Evolutionary conservation across 2,888 invertebrate genomes (phyloP), one percentile per base, ranked within the genome.

Genomic region (Operophtera brumata): DNA sequence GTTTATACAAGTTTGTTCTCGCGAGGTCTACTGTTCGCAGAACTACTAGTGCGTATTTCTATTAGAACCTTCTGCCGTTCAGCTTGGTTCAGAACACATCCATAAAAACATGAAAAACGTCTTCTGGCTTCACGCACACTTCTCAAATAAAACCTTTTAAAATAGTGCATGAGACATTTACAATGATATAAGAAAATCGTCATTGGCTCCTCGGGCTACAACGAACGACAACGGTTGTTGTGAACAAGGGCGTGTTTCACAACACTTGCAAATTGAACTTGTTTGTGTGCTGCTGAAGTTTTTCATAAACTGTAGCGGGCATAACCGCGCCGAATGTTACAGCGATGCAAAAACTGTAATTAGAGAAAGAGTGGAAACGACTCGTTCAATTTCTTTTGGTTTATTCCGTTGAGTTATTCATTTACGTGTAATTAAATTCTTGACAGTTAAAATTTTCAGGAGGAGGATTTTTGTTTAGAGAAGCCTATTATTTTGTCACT

Each of bases 251-350:
- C 62, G 70, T 71, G 73, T 77, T 76, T 67, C 72, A 70, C 70
- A 75, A 72, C 72, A 72, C 67, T 69, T 69, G 71, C 72, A 78
- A 80, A 79, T 77, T 73, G 70, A 80, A 77, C 78, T 78, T 76
- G 74, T 83, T 81, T 77, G 81, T 78, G 81, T 80, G 81, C 78
- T 74, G 73, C 71, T 71, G 73, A 78, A 79, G 81, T 79, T 82
- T 83, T 82, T 82, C 79, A 82, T 80, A 81, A 82, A 82, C 75
- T 74, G 75, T 73, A 70, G 61, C 66, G 66, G 55, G 70, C 66
- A 75, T 67, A 75, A 73, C 77, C 75, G 70, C 71, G 75, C 71
- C 73, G 67, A 71, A 68, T 71, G 75, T 64, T 67, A 70, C 71
- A 54, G 59, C 65, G 62, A 60, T 62, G 76, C 74, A 82, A 83